Base-by-base conservation (phyloP, 2,888 invertebrate species). In the Pasiphila rectangulata region DNA sequence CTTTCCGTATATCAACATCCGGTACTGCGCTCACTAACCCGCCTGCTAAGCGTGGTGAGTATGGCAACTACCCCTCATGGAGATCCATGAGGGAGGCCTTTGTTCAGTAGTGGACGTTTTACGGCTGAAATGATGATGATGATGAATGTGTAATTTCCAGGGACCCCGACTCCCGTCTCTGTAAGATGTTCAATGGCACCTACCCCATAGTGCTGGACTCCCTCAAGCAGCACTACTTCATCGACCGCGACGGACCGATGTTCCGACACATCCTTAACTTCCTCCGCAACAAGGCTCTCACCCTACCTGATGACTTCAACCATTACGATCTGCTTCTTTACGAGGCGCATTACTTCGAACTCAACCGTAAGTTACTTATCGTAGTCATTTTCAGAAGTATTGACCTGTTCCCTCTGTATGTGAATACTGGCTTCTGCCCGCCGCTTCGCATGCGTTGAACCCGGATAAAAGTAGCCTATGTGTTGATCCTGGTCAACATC, bases 251-350 rank as follows among this genome's bases (percentile, higher is more conserved):
- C 76, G 98, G 99, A 2, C 96, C 95, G 59, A 96, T 98, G 95
- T 99, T 99, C 89, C 93, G 98, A 13, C 98, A 99, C 80, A 96
- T 99, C 69, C 91, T 99, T 55, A 98, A 98, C 89, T 99, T 96
- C 81, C 93, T 99, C 91, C 92, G 99, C 67, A 96, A 97, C 79
- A 95, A 96, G 50, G 93, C 94, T 65, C 91, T 98, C 41, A 89
- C 96, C 53, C 92, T 98, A 64, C 96, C 98, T 0, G 93, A 94
- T 15, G 93, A 95, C 77, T 98, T 98, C 80, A 90, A 92, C 17
- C 95, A 97, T 73, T 81, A 95, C 58, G 97, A 98, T 67, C 90
- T 98, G 58, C 89, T 98, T 38, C 79, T 96, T 30, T 96, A 97
- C 70, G 98, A 98, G 80, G 97, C 97, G 0, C 91, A 93, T 61